Base-by-base conservation (phyloP, 1,140 invertebrate genomes). In the Euura saliciscinereae region DNA sequence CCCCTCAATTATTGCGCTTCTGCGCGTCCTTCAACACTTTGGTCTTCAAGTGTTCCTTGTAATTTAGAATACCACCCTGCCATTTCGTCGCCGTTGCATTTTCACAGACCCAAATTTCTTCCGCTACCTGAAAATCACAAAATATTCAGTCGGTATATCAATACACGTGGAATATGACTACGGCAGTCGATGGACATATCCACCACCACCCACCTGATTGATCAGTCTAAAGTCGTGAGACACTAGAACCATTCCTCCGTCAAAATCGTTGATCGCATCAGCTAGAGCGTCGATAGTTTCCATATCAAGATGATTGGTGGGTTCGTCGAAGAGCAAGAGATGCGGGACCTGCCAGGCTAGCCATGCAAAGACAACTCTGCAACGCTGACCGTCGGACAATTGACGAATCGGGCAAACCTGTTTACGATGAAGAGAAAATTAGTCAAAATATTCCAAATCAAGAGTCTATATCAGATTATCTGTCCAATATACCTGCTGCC, bases 41-140 rank as follows among this genome's bases (percentile, higher is more conserved):
- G 67, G 89, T 91, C 77, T 96, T 96, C 44, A 99, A 90, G 85
- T 97, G 94, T 79, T 98, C 94, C 88, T 99, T 99, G 89, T 99
- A 99, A 66, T 93, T 92, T 77, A 97, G 91, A 88, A 99, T 99
- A 78, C 95, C 95, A 43, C 97, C 96, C 75, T 96, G 91, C 97
- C 98, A 99, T 88, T 99, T 99, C 2, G 97, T 99, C 10, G 98
- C 94, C 6, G 93, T 95, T 78, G 94, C 94, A 78, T 99, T 96
- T 84, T 99, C 98, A 86, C 99, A 99, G 13, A 99, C 94, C 98
- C 98, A 99, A 85, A 99, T 99, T 88, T 99, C 97, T 88, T 99
- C 94, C 28, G 98, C 98, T 43, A 99, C 98, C 97, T 99, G 81
- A 74, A 77, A 80, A 77, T 65, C 66, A 67, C 13, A 69, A 67